Conservation (phyloP, 1,140 invertebrate genomes). For the Euglossa dilemma region DNA sequence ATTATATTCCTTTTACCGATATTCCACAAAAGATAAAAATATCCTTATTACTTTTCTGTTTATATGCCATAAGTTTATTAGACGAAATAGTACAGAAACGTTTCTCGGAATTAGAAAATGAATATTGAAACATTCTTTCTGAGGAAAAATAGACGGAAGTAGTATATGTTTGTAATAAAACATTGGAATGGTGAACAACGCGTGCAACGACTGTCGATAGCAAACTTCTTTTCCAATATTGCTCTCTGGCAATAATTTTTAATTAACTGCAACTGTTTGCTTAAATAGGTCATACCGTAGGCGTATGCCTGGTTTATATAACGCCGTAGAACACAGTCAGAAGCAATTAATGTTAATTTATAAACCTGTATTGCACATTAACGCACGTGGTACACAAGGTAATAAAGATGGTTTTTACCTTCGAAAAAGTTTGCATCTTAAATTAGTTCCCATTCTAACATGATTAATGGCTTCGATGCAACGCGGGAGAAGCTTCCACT, state of each 20-base stretch:
- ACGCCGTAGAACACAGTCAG: neutral
- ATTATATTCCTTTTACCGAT: no score
- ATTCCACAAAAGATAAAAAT: no score
- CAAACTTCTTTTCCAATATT: conserved; percentile 6
- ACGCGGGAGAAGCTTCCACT: no score
- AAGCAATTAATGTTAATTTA: neutral
- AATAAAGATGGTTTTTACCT: neutral
- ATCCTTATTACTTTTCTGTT: no score
- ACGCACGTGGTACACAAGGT: neutral
- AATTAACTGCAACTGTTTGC: neutral
- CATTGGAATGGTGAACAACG: neutral
- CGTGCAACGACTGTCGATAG: neutral
- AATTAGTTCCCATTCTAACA: neutral
- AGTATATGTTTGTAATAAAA: no score
- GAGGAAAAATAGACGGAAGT: neutral
- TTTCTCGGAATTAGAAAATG: no score
- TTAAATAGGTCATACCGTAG: neutral
- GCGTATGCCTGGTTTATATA: neutral
- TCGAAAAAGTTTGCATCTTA: neutral
- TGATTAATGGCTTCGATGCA: no score
- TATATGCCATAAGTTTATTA: no score
- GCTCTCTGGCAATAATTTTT: neutral
- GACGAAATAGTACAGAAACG: no score
- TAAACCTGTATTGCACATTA: neutral
- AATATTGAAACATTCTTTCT: no score